Evolutionary conservation across 1,140 invertebrate species (phyloP).

Genomic region (Oncopeltus fasciatus): DNA sequence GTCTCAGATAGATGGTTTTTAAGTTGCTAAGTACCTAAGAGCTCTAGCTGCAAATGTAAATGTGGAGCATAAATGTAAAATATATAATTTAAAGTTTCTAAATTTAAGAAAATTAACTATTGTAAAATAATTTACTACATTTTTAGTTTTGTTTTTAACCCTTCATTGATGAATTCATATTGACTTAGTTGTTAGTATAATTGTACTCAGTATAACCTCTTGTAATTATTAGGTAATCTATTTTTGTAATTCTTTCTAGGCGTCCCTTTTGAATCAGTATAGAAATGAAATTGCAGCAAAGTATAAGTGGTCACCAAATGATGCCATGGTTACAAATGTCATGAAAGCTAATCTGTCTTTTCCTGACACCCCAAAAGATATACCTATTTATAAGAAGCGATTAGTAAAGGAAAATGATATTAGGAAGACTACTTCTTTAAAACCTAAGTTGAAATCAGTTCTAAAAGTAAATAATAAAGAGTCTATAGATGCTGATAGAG

Average conservation of each 20-base stretch:
- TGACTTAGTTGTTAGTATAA: no score
- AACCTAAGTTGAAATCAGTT: neutral
- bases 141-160: no score
- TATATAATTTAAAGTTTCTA: no score
- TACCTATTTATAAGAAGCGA: neutral
- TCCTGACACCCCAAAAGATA: neutral
- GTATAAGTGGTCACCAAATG: neutral
- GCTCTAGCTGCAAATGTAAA: no score
- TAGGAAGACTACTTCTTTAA: neutral
- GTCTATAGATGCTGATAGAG: neutral
- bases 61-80: no score
- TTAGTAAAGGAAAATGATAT: neutral
- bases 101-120: no score
- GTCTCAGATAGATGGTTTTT: no score
- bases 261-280: neutral
- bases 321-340: neutral
- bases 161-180: no score
- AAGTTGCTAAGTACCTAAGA: no score
- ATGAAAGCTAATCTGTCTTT: neutral
- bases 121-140: no score
- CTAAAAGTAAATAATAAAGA: neutral
- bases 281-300: neutral
- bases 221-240: neutral
- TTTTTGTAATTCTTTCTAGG: neutral
- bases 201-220: no score